Percentiles rank a stretch among this genome's conserved stretches.
phyloP scores from a whole-genome alignment of 2,888 invertebrate genomes.

The Hypena proboscidalis region DNA sequence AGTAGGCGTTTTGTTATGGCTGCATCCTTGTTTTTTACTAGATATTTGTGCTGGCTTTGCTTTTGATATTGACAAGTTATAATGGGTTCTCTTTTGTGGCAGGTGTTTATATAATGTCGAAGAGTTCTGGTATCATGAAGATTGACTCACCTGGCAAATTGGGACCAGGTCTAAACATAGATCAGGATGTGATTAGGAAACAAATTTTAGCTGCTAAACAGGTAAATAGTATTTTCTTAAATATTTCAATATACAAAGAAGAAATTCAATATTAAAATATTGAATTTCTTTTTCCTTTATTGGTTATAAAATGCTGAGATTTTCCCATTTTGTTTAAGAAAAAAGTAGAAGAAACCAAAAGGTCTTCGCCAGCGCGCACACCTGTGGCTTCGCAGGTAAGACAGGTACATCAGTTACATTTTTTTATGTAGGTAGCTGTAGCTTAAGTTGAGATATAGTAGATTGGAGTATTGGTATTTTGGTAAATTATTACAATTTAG shows the following conservation, averaged over 20 bases:
- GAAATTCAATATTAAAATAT: neutral
- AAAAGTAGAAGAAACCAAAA: conserved; percentile 73
- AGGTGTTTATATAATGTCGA: conserved; percentile 91
- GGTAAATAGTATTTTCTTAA: conserved; percentile 45
- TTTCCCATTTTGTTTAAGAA: conserved; percentile 64
- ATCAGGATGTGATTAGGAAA: conserved; percentile 80
- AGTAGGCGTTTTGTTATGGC: conserved; percentile 28
- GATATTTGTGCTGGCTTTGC: conserved; percentile 41
- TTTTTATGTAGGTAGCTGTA: neutral
- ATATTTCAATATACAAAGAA: neutral
- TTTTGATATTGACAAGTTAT: conserved; percentile 14
- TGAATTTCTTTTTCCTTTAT: too few species aligned
- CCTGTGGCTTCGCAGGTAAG: conserved; percentile 61
- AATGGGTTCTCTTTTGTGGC: conserved; percentile 55
- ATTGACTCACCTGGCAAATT: conserved; percentile 87
- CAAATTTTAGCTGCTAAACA: conserved; percentile 82
- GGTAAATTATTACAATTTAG: neutral
- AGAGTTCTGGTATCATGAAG: conserved; percentile 90
- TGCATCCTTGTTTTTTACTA: conserved; percentile 25
- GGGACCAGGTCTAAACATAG: conserved; percentile 79
- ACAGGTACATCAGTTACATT: conserved; percentile 2
- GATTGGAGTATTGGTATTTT: too few species aligned
- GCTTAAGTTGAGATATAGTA: too few species aligned
- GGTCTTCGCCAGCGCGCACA: conserved; percentile 54
- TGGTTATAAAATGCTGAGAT: too few species aligned